A percentile compares a stretch with the other conserved stretches of the same genome.
Evolutionary conservation across 37 sponge, comb jelly and placozoan genomes (phyloP).

Genomic region (Halichondria panicea): DNA sequence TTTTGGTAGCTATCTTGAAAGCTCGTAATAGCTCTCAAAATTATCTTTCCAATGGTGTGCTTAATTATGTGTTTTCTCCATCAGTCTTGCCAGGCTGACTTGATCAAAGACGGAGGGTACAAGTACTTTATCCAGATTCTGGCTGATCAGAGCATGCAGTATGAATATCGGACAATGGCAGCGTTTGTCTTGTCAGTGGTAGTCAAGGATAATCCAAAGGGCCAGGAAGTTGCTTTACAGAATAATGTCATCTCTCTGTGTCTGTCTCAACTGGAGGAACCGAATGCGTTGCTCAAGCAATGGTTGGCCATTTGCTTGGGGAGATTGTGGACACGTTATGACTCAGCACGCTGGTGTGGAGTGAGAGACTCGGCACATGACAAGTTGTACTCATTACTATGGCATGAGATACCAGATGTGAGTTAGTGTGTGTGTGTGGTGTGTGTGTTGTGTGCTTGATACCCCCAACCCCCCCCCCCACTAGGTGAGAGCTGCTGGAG

Average conservation of each 20-base stretch:
- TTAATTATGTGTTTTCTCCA: not conserved
- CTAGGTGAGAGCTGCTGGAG: slow-evolving; percentile 87
- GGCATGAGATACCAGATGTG: slow-evolving; percentile 92
- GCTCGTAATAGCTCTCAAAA: too few relatives aligned
- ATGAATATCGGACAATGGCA: slow-evolving; percentile 88
- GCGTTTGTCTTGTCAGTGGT: slow-evolving; percentile 81
- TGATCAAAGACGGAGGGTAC: slow-evolving; percentile 81
- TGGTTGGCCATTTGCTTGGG: slow-evolving; percentile 95
- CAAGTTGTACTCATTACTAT: slow-evolving; percentile 77
- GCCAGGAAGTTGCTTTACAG: slow-evolving; percentile 77
- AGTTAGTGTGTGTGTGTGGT: slow-evolving; percentile 22
- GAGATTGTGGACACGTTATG: slow-evolving; percentile 82
- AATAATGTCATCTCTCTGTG: slow-evolving; percentile 63
- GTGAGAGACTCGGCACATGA: slow-evolving; percentile 88
- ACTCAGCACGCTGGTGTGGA: slow-evolving; percentile 81
- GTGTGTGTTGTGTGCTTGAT: not conserved
- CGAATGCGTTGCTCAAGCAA: slow-evolving; percentile 67
- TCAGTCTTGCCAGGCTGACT: slow-evolving; percentile 83
- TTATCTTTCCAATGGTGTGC: not conserved
- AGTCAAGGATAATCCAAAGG: slow-evolving; percentile 66
- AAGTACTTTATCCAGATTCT: slow-evolving; percentile 88
- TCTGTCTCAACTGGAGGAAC: slow-evolving; percentile 81
- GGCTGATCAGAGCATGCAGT: slow-evolving; percentile 77
- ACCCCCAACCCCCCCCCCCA: not conserved
- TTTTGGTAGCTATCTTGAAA: not conserved